Evolutionary conservation across 2,797 vertebrate genomes (phyloP), one percentile per base, ranked within the genome.

Genomic region (Pelobates cultripes): DNA sequence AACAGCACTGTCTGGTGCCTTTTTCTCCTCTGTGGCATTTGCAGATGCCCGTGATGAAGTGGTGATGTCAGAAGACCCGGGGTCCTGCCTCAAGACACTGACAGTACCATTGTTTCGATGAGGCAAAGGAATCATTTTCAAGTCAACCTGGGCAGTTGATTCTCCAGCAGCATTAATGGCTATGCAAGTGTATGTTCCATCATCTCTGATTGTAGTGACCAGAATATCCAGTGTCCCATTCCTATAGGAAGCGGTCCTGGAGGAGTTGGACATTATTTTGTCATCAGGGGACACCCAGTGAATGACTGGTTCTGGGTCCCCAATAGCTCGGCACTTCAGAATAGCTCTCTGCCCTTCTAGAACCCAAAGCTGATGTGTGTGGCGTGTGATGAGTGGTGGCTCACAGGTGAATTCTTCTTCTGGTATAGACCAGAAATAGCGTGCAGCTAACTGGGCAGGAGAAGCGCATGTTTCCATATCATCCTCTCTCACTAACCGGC

Each of bases 241-340:
- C 85, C 93, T 93, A 87, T 96, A 97, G 61, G 96, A 96, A 79
- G 91, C 91, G n/a, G 93, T 93, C 67, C 96, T 89, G 17, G 95
- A 96, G 17, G 96, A 95, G 89, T 98, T 98, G 4, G 93, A 91
- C 1, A 98, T 86, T 66, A 98, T 95, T 66, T 95, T 94, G 86
- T 97, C 96, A 4, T 97, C 96, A 0, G 97, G 96, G 7, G 96
- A 96, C 15, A 98, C 96, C 97, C 97, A 98, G 89, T 97, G 97
- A 83, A 97, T 90, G 9, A 95, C 91, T 0, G 97, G 97, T 61
- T 92, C 92, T 0, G 97, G 97, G 89, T 98, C 97, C 0, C 97
- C 97, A 0, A 97, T 95, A 74, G 97, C 92, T 1, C 96, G 93
- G 77, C 97, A 98, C 79, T 95, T 93, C 2, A 98, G 89, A 0